phyloP scores from a whole-genome alignment of 1,140 invertebrate species.

The Pararge aegeria region DNA sequence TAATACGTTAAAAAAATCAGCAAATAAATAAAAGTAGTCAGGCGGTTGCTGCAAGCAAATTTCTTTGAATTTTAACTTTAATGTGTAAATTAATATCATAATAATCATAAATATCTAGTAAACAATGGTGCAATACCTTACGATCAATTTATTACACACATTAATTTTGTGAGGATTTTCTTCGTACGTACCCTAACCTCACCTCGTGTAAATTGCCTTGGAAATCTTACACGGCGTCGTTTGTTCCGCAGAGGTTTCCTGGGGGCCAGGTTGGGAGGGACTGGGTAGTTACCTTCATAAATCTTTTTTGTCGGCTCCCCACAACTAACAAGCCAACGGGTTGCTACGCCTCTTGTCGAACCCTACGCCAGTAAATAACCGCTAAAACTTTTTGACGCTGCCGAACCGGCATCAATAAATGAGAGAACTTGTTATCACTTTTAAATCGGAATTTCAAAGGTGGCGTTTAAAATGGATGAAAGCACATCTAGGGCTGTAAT shows the following conservation, averaged over 20 bases:
- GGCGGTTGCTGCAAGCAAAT: too few relatives aligned
- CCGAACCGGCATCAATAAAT: conserved; percentile 5
- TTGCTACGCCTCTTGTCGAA: conserved; percentile 40
- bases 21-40: too few relatives aligned
- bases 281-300: conserved; percentile 67
- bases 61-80: neutral
- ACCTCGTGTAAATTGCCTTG: conserved; percentile 65
- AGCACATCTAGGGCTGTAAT: too few relatives aligned
- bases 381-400: conserved; percentile 63
- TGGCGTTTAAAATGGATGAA: too few relatives aligned
- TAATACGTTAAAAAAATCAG: too few relatives aligned
- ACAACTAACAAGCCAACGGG: conserved; percentile 66
- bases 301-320: conserved; percentile 68
- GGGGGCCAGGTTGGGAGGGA: conserved; percentile 54
- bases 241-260: conserved; percentile 63
- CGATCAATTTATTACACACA: conserved; percentile 25
- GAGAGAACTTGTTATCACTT: neutral
- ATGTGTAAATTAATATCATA: neutral
- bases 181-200: conserved; percentile 12
- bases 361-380: conserved; percentile 59
- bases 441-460: neutral
- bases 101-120: neutral
- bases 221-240: conserved; percentile 71
- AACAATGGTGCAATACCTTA: conserved; percentile 10
- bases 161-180: conserved; percentile 25